phyloP scores from a whole-genome alignment of 2,113 vertebrate genomes.

The Paralichthys olivaceus region DNA sequence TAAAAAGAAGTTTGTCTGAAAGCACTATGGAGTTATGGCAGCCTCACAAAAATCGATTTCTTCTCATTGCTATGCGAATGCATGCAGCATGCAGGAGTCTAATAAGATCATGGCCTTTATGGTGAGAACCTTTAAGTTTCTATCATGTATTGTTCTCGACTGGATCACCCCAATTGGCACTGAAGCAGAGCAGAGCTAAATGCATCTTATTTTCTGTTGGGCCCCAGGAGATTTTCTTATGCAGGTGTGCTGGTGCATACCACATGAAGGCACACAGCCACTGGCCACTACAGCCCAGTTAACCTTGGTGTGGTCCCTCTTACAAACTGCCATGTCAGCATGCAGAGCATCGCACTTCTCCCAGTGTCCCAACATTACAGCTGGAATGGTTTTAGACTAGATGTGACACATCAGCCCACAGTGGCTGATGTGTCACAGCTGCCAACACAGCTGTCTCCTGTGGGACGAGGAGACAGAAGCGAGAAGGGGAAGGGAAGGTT shows the following conservation, averaged over 20 bases:
- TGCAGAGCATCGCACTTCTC: slow-evolving; percentile 8
- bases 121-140: background rate
- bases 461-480: background rate
- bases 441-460: background rate
- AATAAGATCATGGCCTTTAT: background rate
- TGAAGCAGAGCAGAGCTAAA: slow-evolving; percentile 3
- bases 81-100: slow-evolving; percentile 1
- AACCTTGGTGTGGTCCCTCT: slow-evolving; percentile 45
- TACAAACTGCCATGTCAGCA: slow-evolving; percentile 54
- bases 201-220: background rate
- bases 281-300: slow-evolving; percentile 30
- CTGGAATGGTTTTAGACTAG: slow-evolving; percentile 11
- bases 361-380: slow-evolving; percentile 8
- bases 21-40: background rate
- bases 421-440: slow-evolving; percentile 8
- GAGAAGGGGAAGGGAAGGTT: slow-evolving; percentile 4
- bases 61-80: slow-evolving; percentile 20
- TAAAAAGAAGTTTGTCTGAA: background rate
- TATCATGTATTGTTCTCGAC: background rate
- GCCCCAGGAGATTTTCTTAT: background rate
- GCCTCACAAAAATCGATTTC: background rate
- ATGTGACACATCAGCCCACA: no score
- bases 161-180: background rate
- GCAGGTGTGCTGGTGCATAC: slow-evolving; percentile 17
- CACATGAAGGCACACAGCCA: slow-evolving; percentile 26